Evolutionary conservation across 2,797 vertebrate genomes (phyloP), one percentile per base, ranked within the genome.

Genomic region (Hemibagrus guttatus): DNA sequence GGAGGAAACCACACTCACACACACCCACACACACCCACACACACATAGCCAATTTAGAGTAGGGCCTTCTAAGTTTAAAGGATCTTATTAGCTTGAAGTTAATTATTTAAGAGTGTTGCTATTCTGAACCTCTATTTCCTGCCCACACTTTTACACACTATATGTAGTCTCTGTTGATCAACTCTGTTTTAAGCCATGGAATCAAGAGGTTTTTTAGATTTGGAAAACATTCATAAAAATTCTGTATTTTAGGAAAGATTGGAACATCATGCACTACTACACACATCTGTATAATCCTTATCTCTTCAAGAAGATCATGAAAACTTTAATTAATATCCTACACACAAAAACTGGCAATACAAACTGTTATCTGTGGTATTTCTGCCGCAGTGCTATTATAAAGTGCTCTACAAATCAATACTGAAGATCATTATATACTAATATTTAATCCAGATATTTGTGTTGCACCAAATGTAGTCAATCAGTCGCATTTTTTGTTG

Each of bases 101-200:
- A 75, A 52, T 75, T 75, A 52, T 6, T 16, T 75, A 75, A 28
- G 72, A n/a, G 26, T 75, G 72, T 75, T 54, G 14, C 72, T 75
- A 17, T 54, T 75, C 26, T 75, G 42, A 74, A 14, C 42, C 71
- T 16, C 42, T 74, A n/a, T n/a, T 52, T 74, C 71, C n/a, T 46
- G 26, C 46, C 16, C 11, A 13, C n/a, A 23, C 12, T 42, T 46
- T 74, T 23, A 26, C 39, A 46, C 39, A 4, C 23, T 17, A 26
- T 75, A 14, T 74, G 42, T 49, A 26, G 46, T 74, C 42, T 74
- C 4, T n/a, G 21, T 12, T 49, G 0, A 46, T 74, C 42, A 49
- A n/a, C 69, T 71, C 69, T 23, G 13, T 75, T 75, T 52, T 28
- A 54, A 52, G 28, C 6, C 23, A 8, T 17, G n/a, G 26, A 76